Conservation (phyloP, 2,888 invertebrate species). For the Zygogramma bicolorata region DNA sequence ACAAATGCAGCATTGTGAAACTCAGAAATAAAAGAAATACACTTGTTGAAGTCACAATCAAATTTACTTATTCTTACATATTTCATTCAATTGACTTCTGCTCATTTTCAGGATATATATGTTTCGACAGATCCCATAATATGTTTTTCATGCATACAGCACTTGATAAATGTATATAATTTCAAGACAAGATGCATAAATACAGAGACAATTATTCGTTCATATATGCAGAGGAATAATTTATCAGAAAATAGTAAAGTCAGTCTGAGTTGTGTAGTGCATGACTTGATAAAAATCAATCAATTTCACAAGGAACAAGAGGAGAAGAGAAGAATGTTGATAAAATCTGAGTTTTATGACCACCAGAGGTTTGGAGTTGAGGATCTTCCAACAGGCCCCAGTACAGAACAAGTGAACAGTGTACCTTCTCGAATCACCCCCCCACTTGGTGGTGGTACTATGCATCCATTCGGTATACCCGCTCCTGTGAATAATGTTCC, state of each 20-base stretch:
- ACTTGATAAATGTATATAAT: slow-evolving; percentile 53
- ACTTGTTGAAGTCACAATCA: neutral
- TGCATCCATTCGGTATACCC: neutral
- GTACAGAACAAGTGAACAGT: neutral
- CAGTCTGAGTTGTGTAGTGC: slow-evolving; percentile 51
- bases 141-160: slow-evolving; percentile 52
- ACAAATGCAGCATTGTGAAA: no score
- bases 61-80: neutral
- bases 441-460: neutral
- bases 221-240: slow-evolving; percentile 51
- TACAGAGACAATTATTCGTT: slow-evolving; percentile 52
- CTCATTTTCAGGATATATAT: slow-evolving; percentile 54
- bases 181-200: slow-evolving; percentile 56
- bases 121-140: slow-evolving; percentile 54
- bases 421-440: neutral
- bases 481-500: neutral
- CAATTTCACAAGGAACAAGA: slow-evolving; percentile 23
- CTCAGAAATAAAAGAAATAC: neutral
- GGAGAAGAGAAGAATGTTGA: neutral
- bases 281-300: slow-evolving; percentile 41
- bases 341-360: neutral
- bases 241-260: slow-evolving; percentile 50
- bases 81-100: neutral
- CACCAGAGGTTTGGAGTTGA: neutral
- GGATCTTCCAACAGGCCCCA: neutral